A percentile compares a stretch with the other conserved stretches of the same genome.
Evolutionary conservation across 2,797 vertebrate genomes (phyloP).

Genomic region (Sebastiscus tertius): DNA sequence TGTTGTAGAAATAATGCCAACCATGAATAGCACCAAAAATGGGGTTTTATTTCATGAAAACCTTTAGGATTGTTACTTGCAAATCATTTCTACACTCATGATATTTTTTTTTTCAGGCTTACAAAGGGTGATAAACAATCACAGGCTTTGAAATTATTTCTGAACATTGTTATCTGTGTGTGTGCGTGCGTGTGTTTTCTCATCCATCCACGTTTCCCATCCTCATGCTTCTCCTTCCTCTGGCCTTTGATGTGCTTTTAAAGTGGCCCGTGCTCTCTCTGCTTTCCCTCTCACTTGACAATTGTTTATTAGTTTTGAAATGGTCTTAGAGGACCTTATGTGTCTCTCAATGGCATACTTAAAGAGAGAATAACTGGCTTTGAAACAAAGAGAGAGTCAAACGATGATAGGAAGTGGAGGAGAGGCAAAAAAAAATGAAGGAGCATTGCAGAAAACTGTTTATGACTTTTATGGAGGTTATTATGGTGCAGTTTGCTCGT

Average conservation of each 20-base stretch:
- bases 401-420: slow-evolving; percentile 45
- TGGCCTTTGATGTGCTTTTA: slow-evolving; percentile 91
- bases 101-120: background rate
- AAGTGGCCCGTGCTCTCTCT: slow-evolving; percentile 84
- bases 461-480: slow-evolving; percentile 88
- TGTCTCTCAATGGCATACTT: slow-evolving; percentile 78
- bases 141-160: background rate
- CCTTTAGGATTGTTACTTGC: background rate
- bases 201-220: slow-evolving; percentile 37
- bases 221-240: slow-evolving; percentile 57
- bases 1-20: background rate
- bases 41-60: background rate
- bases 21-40: background rate
- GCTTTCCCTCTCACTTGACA: slow-evolving; percentile 90
- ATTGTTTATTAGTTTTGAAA: slow-evolving; percentile 96
- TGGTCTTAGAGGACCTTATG: slow-evolving; percentile 88
- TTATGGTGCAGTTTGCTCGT: slow-evolving; percentile 79
- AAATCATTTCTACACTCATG: background rate
- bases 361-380: slow-evolving; percentile 64
- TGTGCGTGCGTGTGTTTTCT: background rate
- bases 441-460: slow-evolving; percentile 78
- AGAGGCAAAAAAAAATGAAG: slow-evolving; percentile 47
- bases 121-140: background rate
- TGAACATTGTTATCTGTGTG: background rate
- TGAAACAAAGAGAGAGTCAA: slow-evolving; percentile 53